Conservation (phyloP, 2,113 vertebrate species). For the Bagarius yarrelli region DNA sequence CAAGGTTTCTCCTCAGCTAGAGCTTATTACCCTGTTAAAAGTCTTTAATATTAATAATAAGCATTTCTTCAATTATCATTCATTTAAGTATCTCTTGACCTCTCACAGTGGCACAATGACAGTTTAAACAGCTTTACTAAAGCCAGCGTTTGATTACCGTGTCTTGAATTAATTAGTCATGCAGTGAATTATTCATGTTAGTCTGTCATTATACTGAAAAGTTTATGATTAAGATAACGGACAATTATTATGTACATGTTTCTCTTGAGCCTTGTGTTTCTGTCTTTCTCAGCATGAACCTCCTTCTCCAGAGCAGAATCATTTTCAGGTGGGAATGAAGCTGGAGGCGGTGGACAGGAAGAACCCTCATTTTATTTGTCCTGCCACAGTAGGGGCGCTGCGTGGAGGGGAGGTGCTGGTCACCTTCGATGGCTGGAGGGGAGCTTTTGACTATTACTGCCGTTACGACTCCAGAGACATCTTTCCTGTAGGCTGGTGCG, state of each 20-base stretch:
- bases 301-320: constrained; percentile 91
- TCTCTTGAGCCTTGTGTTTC: not conserved
- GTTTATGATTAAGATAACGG: no score
- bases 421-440: constrained; percentile 98
- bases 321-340: constrained; percentile 97
- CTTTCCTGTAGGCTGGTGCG: constrained; percentile 98
- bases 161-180: not conserved
- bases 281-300: constrained; percentile 81
- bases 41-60: not conserved
- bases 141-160: not conserved
- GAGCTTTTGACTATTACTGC: constrained; percentile 99
- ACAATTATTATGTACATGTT: not conserved
- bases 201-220: not conserved
- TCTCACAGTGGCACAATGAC: not conserved
- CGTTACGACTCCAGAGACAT: constrained; percentile 98
- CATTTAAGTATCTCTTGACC: not conserved
- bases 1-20: not conserved
- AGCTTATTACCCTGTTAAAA: not conserved
- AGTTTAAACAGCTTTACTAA: not conserved
- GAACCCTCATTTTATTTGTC: constrained; percentile 99
- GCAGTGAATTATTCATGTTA: not conserved
- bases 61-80: not conserved
- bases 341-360: constrained; percentile 98
- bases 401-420: constrained; percentile 96
- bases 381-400: constrained; percentile 94